These are phyloP conservation scores for Lacanobia oleracea DNA, from an alignment of 2,888 invertebrate species.

Conservation along the genomic window DNA sequence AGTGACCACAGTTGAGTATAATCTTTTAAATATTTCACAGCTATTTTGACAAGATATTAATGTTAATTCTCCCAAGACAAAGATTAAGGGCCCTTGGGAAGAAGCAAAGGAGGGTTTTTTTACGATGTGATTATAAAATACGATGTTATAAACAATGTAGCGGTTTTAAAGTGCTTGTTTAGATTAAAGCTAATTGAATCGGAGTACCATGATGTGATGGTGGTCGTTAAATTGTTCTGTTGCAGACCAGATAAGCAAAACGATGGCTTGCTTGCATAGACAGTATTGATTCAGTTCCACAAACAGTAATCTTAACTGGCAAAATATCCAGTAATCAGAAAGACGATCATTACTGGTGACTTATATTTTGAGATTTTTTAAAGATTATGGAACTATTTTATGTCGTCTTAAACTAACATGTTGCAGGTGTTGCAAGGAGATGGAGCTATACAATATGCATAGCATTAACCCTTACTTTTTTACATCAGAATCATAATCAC, in stretches of 20 bases:
- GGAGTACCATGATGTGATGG: constrained; percentile 37
- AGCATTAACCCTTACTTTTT: too few species aligned
- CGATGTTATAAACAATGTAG: constrained; percentile 45
- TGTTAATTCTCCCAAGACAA: constrained; percentile 56
- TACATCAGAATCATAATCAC: too few species aligned
- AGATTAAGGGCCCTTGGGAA: constrained; percentile 42
- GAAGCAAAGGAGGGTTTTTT: constrained; percentile 42
- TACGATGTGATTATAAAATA: constrained; percentile 62
- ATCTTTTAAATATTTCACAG: constrained; percentile 56
- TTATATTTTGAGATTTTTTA: too few species aligned
- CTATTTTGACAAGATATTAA: constrained; percentile 60
- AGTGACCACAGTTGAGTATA: constrained; percentile 36
- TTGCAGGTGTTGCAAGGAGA: too few species aligned
- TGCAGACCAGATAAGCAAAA: background rate
- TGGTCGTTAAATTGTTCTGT: constrained; percentile 8
- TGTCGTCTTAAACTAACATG: too few species aligned
- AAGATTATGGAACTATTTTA: too few species aligned
- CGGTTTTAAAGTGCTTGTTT: constrained; percentile 56
- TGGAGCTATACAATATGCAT: too few species aligned
- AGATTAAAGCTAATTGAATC: constrained; percentile 58
- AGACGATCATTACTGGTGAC: too few species aligned
- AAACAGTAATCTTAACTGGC: too few species aligned
- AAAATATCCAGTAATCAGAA: too few species aligned
- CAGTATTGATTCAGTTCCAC: too few species aligned
- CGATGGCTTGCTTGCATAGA: too few species aligned